Conservation (phyloP, 2,888 invertebrate genomes). For the Nycteola revayana region DNA sequence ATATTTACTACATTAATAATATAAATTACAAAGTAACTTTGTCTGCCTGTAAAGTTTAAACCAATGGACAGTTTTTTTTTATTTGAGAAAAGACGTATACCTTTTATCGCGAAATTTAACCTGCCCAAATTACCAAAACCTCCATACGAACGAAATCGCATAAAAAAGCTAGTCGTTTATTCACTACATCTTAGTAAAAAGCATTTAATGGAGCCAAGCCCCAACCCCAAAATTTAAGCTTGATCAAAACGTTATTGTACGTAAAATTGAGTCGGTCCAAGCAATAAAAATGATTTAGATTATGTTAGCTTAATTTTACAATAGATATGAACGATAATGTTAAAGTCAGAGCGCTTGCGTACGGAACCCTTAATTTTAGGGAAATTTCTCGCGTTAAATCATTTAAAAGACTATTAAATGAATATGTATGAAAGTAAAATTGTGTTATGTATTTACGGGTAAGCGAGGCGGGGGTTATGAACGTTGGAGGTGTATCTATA, state of each 20-base stretch:
- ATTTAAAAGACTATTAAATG: conserved; percentile 51
- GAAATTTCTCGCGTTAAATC: conserved; percentile 49
- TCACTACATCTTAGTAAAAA: no score
- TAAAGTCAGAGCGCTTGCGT: conserved; percentile 28
- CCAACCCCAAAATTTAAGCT: conserved; percentile 13
- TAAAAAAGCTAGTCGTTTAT: no score
- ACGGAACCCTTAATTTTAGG: conserved; percentile 38
- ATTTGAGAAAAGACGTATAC: no score
- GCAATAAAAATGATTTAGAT: conserved; percentile 38
- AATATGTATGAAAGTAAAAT: conserved; percentile 45
- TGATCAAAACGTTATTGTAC: conserved; percentile 32
- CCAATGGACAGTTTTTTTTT: no score
- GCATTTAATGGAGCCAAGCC: no score
- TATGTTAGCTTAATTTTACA: conserved; percentile 38
- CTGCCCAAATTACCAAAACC: no score
- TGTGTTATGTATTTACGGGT: background rate
- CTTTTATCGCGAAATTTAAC: no score
- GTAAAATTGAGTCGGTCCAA: conserved; percentile 32
- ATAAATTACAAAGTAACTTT: no score
- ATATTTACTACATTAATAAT: no score
- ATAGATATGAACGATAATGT: conserved; percentile 33
- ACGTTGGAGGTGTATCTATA: background rate
- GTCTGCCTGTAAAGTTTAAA: no score
- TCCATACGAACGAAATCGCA: no score
- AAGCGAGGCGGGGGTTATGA: conserved; percentile 21